Conservation (phyloP, 2,113 vertebrate species). For the Tonatia bakeri region DNA sequence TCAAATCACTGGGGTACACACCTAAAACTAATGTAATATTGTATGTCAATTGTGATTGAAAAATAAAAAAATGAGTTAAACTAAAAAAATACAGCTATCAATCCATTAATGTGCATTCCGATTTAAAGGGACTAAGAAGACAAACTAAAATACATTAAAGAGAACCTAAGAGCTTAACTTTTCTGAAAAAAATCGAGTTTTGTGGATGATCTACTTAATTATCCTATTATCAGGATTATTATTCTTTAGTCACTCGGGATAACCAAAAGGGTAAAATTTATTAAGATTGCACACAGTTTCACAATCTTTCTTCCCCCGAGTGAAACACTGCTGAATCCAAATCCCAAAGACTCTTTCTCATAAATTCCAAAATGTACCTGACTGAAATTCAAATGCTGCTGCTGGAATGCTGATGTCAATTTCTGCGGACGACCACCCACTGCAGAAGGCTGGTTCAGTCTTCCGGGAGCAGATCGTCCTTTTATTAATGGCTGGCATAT, state of each 20-base stretch:
- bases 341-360: conserved; percentile 26
- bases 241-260: not conserved
- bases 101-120: not conserved
- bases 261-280: not conserved
- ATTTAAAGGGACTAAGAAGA: not conserved
- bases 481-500: conserved; percentile 86
- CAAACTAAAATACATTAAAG: not conserved
- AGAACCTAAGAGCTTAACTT: not conserved
- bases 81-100: not conserved
- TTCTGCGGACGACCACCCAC: conserved; percentile 90
- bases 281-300: not conserved
- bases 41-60: not conserved
- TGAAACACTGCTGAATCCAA: not conserved
- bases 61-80: not conserved
- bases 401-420: conserved; percentile 91
- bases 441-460: conserved; percentile 85
- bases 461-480: conserved; percentile 86
- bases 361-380: conserved; percentile 83
- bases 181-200: not conserved
- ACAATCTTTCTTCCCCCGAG: not conserved
- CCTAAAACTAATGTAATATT: not conserved
- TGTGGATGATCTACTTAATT: not conserved
- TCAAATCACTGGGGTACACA: not conserved
- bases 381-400: conserved; percentile 90
- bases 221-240: not conserved